Percentiles rank a stretch among this genome's conserved stretches.
phyloP scores from a whole-genome alignment of 2,888 invertebrate species.

The Cacoxenus indagator region DNA sequence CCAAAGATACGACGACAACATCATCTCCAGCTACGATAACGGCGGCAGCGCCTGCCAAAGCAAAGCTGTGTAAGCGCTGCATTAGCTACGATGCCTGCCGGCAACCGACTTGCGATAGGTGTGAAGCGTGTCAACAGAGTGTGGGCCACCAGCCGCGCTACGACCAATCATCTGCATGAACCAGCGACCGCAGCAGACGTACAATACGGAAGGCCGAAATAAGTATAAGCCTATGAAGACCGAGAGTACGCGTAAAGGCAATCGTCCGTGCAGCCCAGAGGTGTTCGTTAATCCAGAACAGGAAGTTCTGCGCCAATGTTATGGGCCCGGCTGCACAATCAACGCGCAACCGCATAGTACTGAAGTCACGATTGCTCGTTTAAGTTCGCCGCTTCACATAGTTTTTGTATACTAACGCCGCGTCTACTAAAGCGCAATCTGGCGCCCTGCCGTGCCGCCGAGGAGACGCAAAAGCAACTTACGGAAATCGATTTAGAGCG shows the following conservation, averaged over 20 bases:
- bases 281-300: constrained; percentile 72
- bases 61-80: constrained; percentile 72
- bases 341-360: constrained; percentile 88
- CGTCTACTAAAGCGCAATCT: constrained; percentile 95
- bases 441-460: constrained; percentile 88
- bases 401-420: constrained; percentile 85
- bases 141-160: constrained; percentile 72
- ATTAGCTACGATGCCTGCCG: constrained; percentile 83
- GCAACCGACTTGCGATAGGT: constrained; percentile 67
- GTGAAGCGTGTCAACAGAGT: constrained; percentile 66
- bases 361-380: constrained; percentile 94
- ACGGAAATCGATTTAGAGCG: constrained; percentile 96
- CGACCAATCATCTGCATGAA: constrained; percentile 71
- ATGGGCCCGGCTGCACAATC: constrained; percentile 88
- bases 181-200: constrained; percentile 29
- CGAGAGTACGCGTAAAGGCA: constrained; percentile 58
- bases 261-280: constrained; percentile 66
- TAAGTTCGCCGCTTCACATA: constrained; percentile 86
- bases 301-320: constrained; percentile 84
- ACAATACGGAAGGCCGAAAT: constrained; percentile 39
- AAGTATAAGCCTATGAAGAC: constrained; percentile 59
- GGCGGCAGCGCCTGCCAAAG: constrained; percentile 6
- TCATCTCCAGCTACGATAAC: not conserved
- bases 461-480: constrained; percentile 79
- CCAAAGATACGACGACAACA: constrained; percentile 33